These are phyloP conservation scores for Pardalotus punctatus DNA, from an alignment of 2,113 vertebrate genomes.

Conservation along the genomic window DNA sequence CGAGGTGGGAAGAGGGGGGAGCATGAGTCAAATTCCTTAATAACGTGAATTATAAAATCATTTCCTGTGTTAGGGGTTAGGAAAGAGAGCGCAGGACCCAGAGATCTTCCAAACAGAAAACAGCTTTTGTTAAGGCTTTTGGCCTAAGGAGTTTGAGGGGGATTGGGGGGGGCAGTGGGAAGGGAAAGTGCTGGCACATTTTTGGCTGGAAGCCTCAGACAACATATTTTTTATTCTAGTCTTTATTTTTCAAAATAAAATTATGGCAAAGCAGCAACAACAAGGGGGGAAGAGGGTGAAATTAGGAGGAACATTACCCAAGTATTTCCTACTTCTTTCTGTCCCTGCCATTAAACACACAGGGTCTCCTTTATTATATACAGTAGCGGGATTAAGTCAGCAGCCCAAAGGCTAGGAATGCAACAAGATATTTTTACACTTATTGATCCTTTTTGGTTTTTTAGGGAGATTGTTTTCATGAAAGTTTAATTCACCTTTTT, in stretches of 20 bases:
- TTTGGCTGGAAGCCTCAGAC: conserved; percentile 64
- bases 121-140: conserved; percentile 61
- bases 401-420: conserved; percentile 47
- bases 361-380: conserved; percentile 45
- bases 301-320: conserved; percentile 10
- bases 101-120: conserved; percentile 64
- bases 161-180: not conserved
- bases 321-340: not conserved
- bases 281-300: conserved; percentile 1
- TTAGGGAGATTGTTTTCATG: conserved; percentile 73
- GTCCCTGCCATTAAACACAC: not conserved
- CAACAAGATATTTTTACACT: conserved; percentile 63
- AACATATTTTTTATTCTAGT: conserved; percentile 63
- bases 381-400: conserved; percentile 49
- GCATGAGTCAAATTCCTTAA: conserved; percentile 2
- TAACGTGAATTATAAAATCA: conserved; percentile 46
- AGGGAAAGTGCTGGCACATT: conserved; percentile 23
- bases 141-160: conserved; percentile 44
- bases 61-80: conserved; percentile 62
- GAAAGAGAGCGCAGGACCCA: not conserved
- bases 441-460: conserved; percentile 68
- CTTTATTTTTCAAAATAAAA: conserved; percentile 70
- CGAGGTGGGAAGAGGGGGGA: not conserved
- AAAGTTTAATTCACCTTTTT: conserved; percentile 75
- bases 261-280: conserved; percentile 42